These are phyloP conservation scores for Athene cunicularia DNA, from an alignment of 2,113 vertebrate genomes.

Conservation along the genomic window DNA sequence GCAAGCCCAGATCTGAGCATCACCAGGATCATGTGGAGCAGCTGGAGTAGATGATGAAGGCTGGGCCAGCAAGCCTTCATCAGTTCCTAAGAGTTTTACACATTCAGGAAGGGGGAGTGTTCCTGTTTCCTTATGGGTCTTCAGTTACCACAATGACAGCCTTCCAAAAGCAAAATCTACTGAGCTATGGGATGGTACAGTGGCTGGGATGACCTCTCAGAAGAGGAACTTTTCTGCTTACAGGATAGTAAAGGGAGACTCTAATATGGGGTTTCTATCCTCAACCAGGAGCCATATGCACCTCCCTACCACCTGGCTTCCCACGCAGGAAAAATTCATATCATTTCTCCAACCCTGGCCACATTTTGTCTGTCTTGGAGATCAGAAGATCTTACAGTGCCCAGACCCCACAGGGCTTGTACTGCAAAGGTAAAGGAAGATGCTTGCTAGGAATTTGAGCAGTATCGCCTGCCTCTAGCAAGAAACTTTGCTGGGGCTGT, in stretches of 20 bases:
- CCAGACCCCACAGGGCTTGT: background rate
- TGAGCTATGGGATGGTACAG: background rate
- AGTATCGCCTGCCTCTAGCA: background rate
- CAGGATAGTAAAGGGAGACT: background rate
- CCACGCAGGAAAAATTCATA: background rate
- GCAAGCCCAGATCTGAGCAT: background rate
- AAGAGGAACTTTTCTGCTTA: background rate
- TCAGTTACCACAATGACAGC: background rate
- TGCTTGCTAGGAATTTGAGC: background rate
- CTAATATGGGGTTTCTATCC: background rate
- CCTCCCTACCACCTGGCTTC: background rate
- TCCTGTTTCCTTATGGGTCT: background rate
- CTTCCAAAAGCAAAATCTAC: background rate
- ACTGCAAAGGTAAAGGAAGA: background rate
- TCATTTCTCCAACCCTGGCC: background rate
- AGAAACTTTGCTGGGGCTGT: background rate
- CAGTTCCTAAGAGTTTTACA: background rate
- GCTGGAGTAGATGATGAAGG: background rate
- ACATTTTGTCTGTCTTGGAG: background rate
- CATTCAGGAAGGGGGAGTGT: background rate
- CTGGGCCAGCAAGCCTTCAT: background rate
- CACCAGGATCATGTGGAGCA: accelerated
- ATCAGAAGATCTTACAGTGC: background rate
- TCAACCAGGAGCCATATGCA: background rate
- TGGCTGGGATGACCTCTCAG: background rate